Conservation (phyloP, 2,113 vertebrate genomes). For the Cynoglossus semilaevis region DNA sequence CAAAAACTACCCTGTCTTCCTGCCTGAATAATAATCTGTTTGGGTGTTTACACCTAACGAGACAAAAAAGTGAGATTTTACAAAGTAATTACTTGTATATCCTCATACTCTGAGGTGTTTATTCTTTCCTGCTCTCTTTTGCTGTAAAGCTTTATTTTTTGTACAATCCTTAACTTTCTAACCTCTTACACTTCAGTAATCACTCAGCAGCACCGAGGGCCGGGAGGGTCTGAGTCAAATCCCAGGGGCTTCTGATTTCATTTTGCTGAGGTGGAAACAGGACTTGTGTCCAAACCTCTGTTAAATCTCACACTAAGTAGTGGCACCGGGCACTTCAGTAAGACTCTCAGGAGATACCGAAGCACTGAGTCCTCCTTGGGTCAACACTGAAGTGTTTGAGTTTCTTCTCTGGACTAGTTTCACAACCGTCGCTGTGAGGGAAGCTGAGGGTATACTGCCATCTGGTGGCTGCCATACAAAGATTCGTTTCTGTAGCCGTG, state of each 20-base stretch:
- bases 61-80: conserved; percentile 1
- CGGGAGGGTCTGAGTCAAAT: conserved; percentile 55
- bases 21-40: conserved; percentile 13
- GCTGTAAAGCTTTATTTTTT: conserved; percentile 12
- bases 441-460: conserved; percentile 64
- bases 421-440: background rate
- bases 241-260: conserved; percentile 71
- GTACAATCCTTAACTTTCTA: conserved; percentile 18
- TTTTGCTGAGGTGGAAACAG: conserved; percentile 70
- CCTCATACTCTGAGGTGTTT: too few relatives aligned
- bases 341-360: conserved; percentile 64
- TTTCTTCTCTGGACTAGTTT: conserved; percentile 50
- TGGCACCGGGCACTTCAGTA: conserved; percentile 58
- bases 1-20: background rate
- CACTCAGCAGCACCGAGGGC: conserved; percentile 41
- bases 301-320: conserved; percentile 68
- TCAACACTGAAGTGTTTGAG: conserved; percentile 52
- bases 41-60: conserved; percentile 9
- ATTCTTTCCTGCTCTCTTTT: too few relatives aligned
- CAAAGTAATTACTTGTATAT: too few relatives aligned
- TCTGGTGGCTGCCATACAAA: conserved; percentile 49
- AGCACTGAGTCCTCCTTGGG: conserved; percentile 55
- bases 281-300: conserved; percentile 63
- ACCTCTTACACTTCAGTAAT: conserved; percentile 49
- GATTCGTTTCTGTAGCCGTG: background rate